phyloP scores from a whole-genome alignment of 2,113 vertebrate genomes.

The Sprattus sprattus region DNA sequence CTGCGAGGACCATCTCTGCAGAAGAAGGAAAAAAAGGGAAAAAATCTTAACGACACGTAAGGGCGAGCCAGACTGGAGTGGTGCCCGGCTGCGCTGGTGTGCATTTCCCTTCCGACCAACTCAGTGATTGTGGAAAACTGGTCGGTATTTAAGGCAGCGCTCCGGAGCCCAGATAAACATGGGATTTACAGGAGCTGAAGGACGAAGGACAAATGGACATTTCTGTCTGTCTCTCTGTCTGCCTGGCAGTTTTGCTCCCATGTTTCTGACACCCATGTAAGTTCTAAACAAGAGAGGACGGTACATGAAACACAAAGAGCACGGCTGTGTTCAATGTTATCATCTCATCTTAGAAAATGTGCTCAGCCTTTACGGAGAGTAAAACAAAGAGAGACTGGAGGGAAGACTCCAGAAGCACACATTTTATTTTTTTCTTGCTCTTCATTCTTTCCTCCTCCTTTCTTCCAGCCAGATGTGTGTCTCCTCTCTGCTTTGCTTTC shows the following conservation, averaged over 20 bases:
- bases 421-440: conserved; percentile 10
- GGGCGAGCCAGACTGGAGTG: conserved; percentile 48
- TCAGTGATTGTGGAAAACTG: conserved; percentile 57
- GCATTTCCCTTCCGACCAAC: conserved; percentile 44
- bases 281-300: not conserved
- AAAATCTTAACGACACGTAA: conserved; percentile 66
- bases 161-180: conserved; percentile 61
- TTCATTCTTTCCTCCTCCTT: conserved; percentile 34
- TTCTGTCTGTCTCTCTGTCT: conserved; percentile 24
- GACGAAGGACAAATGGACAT: conserved; percentile 15
- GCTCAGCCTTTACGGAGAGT: not conserved
- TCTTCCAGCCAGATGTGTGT: conserved; percentile 68
- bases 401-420: not conserved
- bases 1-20: conserved; percentile 50
- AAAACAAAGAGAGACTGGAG: not conserved
- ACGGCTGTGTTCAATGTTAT: not conserved
- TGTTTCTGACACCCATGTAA: not conserved
- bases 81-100: conserved; percentile 44
- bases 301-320: not conserved
- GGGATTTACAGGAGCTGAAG: conserved; percentile 53
- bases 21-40: conserved; percentile 10
- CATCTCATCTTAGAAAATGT: not conserved
- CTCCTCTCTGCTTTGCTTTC: conserved; percentile 49
- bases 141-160: conserved; percentile 55
- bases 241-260: not conserved